These are phyloP conservation scores for Aphidius gifuensis DNA, from an alignment of 1,140 invertebrate genomes.

Conservation along the genomic window DNA sequence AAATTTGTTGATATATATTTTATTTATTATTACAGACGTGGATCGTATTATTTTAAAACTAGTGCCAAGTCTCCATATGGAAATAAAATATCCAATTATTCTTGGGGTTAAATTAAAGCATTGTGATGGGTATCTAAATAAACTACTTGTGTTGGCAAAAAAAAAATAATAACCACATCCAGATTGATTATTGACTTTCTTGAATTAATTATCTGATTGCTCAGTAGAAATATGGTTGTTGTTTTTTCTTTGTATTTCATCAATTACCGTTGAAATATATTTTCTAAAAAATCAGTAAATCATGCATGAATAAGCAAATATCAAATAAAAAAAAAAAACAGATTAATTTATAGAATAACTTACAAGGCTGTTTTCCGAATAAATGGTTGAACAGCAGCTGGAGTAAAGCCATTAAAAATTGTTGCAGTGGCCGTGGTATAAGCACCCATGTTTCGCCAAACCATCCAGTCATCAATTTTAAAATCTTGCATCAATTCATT, in stretches of 20 bases:
- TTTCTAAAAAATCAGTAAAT: too few species aligned
- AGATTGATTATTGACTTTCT: too few species aligned
- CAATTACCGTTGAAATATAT: too few species aligned
- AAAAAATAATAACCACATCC: too few species aligned
- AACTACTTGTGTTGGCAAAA: too few species aligned
- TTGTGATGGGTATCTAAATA: too few species aligned
- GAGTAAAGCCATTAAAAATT: constrained; percentile 60
- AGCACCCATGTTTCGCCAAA: constrained; percentile 62
- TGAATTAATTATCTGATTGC: too few species aligned
- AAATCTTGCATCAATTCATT: constrained; percentile 54
- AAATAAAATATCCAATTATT: background rate
- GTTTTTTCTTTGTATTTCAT: too few species aligned
- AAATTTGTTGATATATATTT: background rate
- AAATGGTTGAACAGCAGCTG: constrained; percentile 50
- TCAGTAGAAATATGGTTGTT: too few species aligned
- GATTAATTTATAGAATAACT: constrained; percentile 10
- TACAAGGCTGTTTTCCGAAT: constrained; percentile 37
- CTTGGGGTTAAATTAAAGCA: too few species aligned
- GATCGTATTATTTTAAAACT: constrained; percentile 26
- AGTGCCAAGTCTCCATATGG: constrained; percentile 23
- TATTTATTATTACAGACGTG: constrained; percentile 20
- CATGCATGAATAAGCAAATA: too few species aligned
- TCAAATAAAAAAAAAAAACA: background rate
- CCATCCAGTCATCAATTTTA: constrained; percentile 59
- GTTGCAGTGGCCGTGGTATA: constrained; percentile 59